Base-by-base conservation (phyloP, 2,113 vertebrate species). In the Platanista minor region DNA sequence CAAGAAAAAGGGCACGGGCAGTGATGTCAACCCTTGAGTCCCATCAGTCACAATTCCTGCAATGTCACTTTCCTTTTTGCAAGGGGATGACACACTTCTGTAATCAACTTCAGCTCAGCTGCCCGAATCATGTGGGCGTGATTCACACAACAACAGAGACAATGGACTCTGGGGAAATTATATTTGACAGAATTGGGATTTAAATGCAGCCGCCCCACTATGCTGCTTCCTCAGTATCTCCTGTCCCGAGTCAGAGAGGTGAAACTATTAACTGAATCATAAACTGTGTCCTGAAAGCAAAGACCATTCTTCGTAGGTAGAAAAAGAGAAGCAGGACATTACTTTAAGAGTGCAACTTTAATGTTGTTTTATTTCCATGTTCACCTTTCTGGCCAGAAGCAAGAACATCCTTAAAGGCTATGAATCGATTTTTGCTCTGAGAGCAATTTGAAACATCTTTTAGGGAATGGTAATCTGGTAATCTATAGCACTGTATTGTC, bases 371-470 rank as follows among this genome's bases (percentile, higher is more conserved):
- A 33, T 39, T 21, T 12, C 4, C 14, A 23, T 1, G 1, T 5
- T 71, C 85, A 66, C 33, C 36, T 39, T 20, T 15, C 14, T 0
- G 7, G 13, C 39, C 39, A 57, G 31, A 67, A 0, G 5, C 31
- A 27, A 52, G 14, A 8, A 6, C 36, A 23, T 17, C 2, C 39
- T 74, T 29, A 80, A 85, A 57, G 43, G 33, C 12, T 74, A 59
- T 21, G 25, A 23, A 72, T 0, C 17, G 46, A 80, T n/a, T 74
- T 41, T 12, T 64, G 64, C 10, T 27, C 43, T 41, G 46, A 87
- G 39, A 59, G 27, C 4, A 59, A 41, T 13, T 5, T 21, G 57
- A 72, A 39, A 61, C 25, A 27, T 54, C 33, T 46, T 69, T 87
- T 57, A 57, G 62, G 57, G 77, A 27, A 71, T 18, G 67, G 20